These are phyloP conservation scores for Indri indri DNA, from an alignment of 2,113 vertebrate species.

Conservation along the genomic window DNA sequence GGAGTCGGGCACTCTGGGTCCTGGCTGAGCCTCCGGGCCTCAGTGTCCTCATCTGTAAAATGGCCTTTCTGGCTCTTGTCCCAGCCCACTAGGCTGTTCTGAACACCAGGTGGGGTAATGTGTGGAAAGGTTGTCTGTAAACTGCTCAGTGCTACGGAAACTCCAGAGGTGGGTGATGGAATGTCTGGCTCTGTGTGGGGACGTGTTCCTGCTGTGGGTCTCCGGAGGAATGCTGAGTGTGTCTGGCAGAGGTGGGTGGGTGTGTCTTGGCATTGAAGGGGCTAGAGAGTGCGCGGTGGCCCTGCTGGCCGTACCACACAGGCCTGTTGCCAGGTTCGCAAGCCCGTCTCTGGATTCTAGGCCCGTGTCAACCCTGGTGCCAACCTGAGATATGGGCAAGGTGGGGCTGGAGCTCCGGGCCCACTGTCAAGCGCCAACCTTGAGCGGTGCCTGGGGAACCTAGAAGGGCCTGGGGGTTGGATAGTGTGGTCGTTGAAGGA, in stretches of 20 bases:
- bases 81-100: not conserved
- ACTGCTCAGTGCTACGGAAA: not conserved
- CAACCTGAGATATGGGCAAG: not conserved
- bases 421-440: not conserved
- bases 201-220: not conserved
- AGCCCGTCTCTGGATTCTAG: not conserved
- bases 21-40: not conserved
- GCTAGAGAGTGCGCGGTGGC: not conserved
- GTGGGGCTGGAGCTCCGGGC: not conserved
- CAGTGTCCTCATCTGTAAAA: not conserved
- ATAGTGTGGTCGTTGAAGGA: not conserved
- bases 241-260: not conserved
- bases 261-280: not conserved
- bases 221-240: slow-evolving; percentile 39
- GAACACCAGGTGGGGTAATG: not conserved
- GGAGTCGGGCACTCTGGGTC: too few species aligned
- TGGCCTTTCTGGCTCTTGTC: not conserved
- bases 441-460: not conserved
- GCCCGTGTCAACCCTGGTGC: not conserved
- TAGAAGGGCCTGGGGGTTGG: not conserved
- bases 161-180: not conserved
- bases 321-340: not conserved
- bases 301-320: not conserved
- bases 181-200: not conserved
- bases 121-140: not conserved